Percentiles rank a stretch among this genome's conserved stretches.
phyloP scores from a whole-genome alignment of 2,797 vertebrate genomes.

The Lithobates pipiens region DNA sequence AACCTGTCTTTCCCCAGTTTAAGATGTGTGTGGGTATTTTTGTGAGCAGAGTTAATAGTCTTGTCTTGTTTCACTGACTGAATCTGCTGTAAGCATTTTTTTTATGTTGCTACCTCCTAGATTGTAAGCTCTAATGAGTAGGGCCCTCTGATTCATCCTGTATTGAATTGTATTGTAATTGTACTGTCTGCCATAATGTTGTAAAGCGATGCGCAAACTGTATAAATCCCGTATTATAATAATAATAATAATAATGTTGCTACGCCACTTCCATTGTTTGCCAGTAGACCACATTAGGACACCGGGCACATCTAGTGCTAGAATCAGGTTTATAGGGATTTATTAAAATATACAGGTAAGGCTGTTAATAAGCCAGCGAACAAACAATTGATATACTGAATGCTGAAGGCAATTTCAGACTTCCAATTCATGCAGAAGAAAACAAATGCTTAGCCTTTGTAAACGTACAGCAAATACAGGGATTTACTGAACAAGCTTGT shows the following conservation, averaged over 20 bases:
- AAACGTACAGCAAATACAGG: background rate
- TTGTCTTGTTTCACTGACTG: background rate
- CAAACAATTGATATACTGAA: conserved; percentile 36
- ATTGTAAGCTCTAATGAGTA: too few species aligned
- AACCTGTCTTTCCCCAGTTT: too few species aligned
- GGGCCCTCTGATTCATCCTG: too few species aligned
- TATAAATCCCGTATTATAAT: too few species aligned
- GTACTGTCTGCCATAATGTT: too few species aligned
- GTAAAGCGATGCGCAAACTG: too few species aligned
- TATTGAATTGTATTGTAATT: too few species aligned
- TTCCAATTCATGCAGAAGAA: background rate
- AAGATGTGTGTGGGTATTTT: too few species aligned
- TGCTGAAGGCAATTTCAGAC: conserved; percentile 25
- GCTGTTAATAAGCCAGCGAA: conserved; percentile 1
- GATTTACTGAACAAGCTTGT: conserved; percentile 4
- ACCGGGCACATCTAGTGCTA: conserved; percentile 20
- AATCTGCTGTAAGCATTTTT: background rate
- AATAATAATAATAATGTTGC: too few species aligned
- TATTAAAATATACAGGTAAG: conserved; percentile 31
- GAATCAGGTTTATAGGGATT: conserved; percentile 29
- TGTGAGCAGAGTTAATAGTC: background rate
- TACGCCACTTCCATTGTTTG: background rate
- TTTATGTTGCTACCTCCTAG: background rate
- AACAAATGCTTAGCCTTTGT: background rate
- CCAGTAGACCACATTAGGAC: background rate